Evolutionary conservation across 2,797 vertebrate species (phyloP).

Genomic region (Typhlichthys subterraneus): DNA sequence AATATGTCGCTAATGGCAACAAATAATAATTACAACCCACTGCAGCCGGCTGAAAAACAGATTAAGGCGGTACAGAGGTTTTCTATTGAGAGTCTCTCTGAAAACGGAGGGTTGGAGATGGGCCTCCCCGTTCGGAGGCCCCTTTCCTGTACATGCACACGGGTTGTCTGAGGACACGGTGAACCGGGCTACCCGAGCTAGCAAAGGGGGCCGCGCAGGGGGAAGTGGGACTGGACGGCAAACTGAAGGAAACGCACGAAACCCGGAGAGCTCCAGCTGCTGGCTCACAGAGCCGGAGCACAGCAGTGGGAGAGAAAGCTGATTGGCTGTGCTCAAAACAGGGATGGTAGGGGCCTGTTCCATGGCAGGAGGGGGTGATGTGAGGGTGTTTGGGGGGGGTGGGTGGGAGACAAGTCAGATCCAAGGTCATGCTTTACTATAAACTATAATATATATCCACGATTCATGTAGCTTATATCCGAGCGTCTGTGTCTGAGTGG

Average conservation of each 20-base stretch:
- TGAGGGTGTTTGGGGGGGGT: background rate
- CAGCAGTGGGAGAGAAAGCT: slow-evolving; percentile 25
- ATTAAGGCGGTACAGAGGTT: slow-evolving; percentile 34
- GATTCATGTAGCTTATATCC: background rate
- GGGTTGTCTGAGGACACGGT: slow-evolving; percentile 85
- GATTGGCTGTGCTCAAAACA: slow-evolving; percentile 59
- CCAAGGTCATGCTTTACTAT: slow-evolving; percentile 20
- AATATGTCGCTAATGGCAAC: background rate
- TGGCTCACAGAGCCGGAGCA: slow-evolving; percentile 57
- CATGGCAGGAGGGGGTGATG: slow-evolving; percentile 36
- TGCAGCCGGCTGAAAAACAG: slow-evolving; percentile 20
- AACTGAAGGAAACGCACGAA: slow-evolving; percentile 72
- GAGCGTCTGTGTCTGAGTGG: too few relatives aligned
- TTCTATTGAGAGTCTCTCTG: slow-evolving; percentile 50
- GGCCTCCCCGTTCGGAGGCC: slow-evolving; percentile 77
- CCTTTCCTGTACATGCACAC: slow-evolving; percentile 79
- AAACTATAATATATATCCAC: slow-evolving; percentile 15
- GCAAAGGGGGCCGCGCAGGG: slow-evolving; percentile 77
- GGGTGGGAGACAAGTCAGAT: slow-evolving; percentile 30
- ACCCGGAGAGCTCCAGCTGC: slow-evolving; percentile 67
- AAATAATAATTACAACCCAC: slow-evolving; percentile 8
- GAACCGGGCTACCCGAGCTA: slow-evolving; percentile 82
- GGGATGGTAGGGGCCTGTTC: slow-evolving; percentile 48
- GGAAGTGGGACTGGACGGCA: slow-evolving; percentile 74
- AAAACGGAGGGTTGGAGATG: slow-evolving; percentile 65